Evolutionary conservation across 2,113 vertebrate species (phyloP), one percentile per base, ranked within the genome.

Genomic region (Deroptyus accipitrinus): DNA sequence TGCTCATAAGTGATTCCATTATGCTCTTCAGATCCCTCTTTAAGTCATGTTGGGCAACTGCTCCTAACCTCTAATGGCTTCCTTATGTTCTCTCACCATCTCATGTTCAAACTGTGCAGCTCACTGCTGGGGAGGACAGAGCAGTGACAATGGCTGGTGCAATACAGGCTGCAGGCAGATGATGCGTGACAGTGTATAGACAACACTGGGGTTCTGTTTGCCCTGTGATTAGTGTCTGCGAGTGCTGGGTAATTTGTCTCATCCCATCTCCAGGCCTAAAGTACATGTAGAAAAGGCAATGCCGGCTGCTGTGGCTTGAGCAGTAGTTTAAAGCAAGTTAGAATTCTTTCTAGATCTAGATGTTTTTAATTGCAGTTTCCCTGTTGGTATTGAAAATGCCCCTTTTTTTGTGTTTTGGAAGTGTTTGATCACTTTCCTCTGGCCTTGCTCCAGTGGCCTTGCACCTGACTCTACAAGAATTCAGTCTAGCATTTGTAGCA

Each of bases 1-100:
- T 75, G 76, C 83, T 95, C 69, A 12, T 86, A 61, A 93, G 88
- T 72, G 79, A 80, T 94, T 90, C 92, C 49, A 51, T 94, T 87
- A 84, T 78, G 41, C 69, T 76, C 62, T 19, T 90, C 44, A 88
- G 83, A 75, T 95, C 86, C 46, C 55, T 86, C 80, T 92, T 22
- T 59, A 61, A 96, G 76, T 49, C 37, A 33, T 3, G 19, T 70
- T 93, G 79, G 79, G 92, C 51, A 81, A 90, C 69, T 25, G 90
- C 24, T 96, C 55, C 61, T 44, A 67, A 52, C n/a, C 46, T 54
- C 64, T 93, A 90, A 95, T 92, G 68, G 68, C 25, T 95, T 95
- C 92, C 95, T 94, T 46, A 75, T 94, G 93, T 55, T 94, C 55
- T 48, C 33, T 46, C 48, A 59, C 16, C 42, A 2, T 16, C 37